These are phyloP conservation scores for Macquaria ambigua DNA, from an alignment of 2,113 vertebrate genomes.

Conservation along the genomic window DNA sequence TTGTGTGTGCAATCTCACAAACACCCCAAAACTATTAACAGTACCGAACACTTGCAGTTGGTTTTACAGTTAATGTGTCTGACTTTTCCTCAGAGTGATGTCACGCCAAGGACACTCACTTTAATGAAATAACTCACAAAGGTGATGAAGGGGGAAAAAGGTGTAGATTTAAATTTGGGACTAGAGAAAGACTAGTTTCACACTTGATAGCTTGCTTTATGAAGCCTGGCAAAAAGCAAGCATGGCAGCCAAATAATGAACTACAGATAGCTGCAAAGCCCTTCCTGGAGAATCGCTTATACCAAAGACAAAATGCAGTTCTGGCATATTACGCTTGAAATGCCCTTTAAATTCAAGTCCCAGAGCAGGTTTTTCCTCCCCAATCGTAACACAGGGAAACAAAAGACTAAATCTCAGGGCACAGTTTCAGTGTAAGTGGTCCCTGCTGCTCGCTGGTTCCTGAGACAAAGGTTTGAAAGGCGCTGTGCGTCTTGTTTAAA, in stretches of 20 bases:
- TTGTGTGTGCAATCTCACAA: slow-evolving; percentile 54
- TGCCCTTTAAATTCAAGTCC: slow-evolving; percentile 50
- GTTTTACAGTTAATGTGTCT: slow-evolving; percentile 39
- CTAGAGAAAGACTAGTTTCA: background rate
- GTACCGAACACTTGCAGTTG: slow-evolving; percentile 11
- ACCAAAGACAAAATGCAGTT: slow-evolving; percentile 43
- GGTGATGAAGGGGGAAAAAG: slow-evolving; percentile 38
- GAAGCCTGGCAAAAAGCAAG: background rate
- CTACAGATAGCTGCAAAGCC: slow-evolving; percentile 48
- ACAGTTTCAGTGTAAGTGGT: slow-evolving; percentile 57
- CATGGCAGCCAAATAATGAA: slow-evolving; percentile 27
- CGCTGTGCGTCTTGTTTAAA: slow-evolving; percentile 60
- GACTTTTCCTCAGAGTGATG: slow-evolving; percentile 32
- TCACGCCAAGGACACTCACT: slow-evolving; percentile 21
- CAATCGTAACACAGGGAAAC: slow-evolving; percentile 43
- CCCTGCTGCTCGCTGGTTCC: slow-evolving; percentile 55
- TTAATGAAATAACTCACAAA: slow-evolving; percentile 42
- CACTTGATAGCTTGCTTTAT: background rate
- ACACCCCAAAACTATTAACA: slow-evolving; percentile 48
- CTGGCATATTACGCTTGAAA: slow-evolving; percentile 52
- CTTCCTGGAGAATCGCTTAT: slow-evolving; percentile 54
- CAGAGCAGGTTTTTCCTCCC: slow-evolving; percentile 34
- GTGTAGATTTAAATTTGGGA: slow-evolving; percentile 30
- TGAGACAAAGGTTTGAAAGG: slow-evolving; percentile 63
- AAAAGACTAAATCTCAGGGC: slow-evolving; percentile 62